phyloP scores from a whole-genome alignment of 2,113 vertebrate species.

The Calypte anna region DNA sequence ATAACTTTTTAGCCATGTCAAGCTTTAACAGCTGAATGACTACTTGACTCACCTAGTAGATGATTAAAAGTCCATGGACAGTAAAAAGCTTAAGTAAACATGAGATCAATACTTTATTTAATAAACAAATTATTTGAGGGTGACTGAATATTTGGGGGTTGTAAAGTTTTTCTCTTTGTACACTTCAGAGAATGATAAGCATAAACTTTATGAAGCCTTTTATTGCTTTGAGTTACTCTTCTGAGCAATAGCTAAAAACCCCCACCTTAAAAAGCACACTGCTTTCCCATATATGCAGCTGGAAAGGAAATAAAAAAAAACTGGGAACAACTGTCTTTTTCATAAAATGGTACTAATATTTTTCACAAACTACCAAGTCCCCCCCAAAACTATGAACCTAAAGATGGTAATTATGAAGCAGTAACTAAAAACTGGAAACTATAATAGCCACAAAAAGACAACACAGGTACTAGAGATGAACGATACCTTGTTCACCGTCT shows the following conservation, averaged over 20 bases:
- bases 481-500: not conserved
- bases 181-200: not conserved
- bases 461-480: not conserved
- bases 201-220: not conserved
- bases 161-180: not conserved
- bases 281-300: not conserved
- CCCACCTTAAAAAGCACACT: not conserved
- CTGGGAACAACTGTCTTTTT: not conserved
- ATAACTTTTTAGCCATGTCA: not conserved
- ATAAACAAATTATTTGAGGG: constrained; percentile 8
- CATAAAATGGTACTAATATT: not conserved
- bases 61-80: not conserved
- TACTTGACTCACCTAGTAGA: not conserved
- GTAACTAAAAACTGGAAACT: not conserved
- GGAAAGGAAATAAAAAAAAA: not conserved
- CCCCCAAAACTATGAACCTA: not conserved
- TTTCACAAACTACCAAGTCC: not conserved
- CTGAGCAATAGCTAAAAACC: not conserved
- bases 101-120: not conserved
- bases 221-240: not conserved
- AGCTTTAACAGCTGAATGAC: constrained; percentile 1
- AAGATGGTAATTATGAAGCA: not conserved
- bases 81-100: not conserved
- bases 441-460: not conserved
- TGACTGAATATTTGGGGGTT: not conserved